Base-by-base conservation (phyloP, 2,797 vertebrate species). In the Sternarchorhynchus goeldii region DNA sequence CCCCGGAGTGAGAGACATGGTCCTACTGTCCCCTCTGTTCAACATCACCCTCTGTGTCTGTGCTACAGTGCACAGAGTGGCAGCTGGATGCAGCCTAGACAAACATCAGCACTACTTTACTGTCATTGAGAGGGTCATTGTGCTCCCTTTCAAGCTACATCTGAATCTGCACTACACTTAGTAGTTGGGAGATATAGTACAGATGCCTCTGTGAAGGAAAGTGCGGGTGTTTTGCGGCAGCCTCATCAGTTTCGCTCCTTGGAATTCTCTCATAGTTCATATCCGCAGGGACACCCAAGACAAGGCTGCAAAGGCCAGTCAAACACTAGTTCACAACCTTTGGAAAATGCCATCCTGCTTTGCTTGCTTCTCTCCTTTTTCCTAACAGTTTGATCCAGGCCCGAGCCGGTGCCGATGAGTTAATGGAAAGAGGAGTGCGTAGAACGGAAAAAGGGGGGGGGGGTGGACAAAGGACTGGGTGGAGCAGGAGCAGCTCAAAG, bases 391-490 rank as follows among this genome's bases (percentile, higher is more conserved):
- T 78, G 34, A 78, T 80, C 64, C 72, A 69, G 45, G 69, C 14
- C 84, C 82, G 66, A 79, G 79, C 62, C 58, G 63, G 85, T 84
- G 82, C 81, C 85, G 77, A 79, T 88, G 86, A 90, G 81, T 73
- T 82, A 90, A 91, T 91, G 86, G 89, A 92, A 91, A 90, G 75
- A 80, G 77, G 60, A 68, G 65, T 50, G 60, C 39, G 71, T 63
- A 78, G 66, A 75, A 67, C 80, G 75, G 75, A 84, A 63, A 39
- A 74, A 67, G 82, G 74, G 82, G 14, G 59, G 68, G 63, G 57
- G 70, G 62, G 72, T 41, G 25, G 63, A 62, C 59, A 16, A 55
- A 5, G 2, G 21, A 45, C 10, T 62, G 17, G 29, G 70, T 66
- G 73, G 57, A 71, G 78, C 66, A 60, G 20, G 57, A 67, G 63